A percentile compares a stretch with the other conserved stretches of the same genome.
Conservation (phyloP, 1,140 invertebrate species). For the Drosophila varians region DNA sequence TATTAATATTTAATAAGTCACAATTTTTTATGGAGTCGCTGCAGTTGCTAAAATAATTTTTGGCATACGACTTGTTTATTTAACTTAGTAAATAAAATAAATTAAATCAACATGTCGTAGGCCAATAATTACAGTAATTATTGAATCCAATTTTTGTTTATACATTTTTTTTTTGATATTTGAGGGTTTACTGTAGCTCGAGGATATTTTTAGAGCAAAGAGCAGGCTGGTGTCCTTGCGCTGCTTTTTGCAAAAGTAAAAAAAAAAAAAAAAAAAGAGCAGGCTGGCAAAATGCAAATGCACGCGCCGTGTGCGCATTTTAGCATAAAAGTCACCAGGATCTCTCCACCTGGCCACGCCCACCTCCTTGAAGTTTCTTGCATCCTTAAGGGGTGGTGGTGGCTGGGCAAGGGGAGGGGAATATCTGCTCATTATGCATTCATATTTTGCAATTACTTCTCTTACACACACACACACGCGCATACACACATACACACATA, state of each 20-base stretch:
- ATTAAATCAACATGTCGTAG: background rate
- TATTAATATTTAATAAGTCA: background rate
- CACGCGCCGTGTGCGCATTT: slow-evolving; percentile 71
- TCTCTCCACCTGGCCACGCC: slow-evolving; percentile 1
- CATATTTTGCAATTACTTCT: slow-evolving; percentile 78
- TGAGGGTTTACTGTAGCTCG: slow-evolving; percentile 8
- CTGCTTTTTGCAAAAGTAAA: slow-evolving; percentile 24
- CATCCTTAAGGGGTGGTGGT: slow-evolving; percentile 39
- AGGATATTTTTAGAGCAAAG: slow-evolving; percentile 5
- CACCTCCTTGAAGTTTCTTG: slow-evolving; percentile 63
- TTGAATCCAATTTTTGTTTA: background rate
- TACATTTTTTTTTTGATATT: background rate
- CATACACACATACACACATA: slow-evolving; percentile 14
- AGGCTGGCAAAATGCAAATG: slow-evolving; percentile 67
- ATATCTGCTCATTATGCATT: slow-evolving; percentile 81
- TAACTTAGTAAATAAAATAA: background rate
- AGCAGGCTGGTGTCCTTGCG: slow-evolving; percentile 47
- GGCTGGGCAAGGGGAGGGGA: slow-evolving; percentile 46
- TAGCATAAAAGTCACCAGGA: slow-evolving; percentile 71
- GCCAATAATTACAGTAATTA: background rate
- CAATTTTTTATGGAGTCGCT: background rate
- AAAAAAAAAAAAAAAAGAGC: slow-evolving; percentile 21
- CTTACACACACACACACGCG: slow-evolving; percentile 20
- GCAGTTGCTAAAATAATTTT: background rate
- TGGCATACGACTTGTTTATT: background rate